phyloP scores from a whole-genome alignment of 2,113 vertebrate species.

The Colaptes auratus region DNA sequence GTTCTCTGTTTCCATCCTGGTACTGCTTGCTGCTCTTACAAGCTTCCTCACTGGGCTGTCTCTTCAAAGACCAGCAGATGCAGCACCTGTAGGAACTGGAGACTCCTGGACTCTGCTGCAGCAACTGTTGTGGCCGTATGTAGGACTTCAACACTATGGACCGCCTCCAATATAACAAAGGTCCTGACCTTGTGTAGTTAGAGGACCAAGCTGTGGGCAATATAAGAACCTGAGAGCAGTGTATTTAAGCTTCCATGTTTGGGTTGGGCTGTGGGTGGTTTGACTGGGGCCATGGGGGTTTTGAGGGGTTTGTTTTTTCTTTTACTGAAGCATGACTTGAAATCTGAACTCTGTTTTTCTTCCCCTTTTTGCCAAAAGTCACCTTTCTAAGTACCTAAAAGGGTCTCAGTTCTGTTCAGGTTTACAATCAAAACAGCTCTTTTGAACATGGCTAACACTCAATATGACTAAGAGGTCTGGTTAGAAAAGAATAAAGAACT shows the following conservation, averaged over 20 bases:
- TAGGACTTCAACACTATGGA: constrained; percentile 83
- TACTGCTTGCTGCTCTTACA: constrained; percentile 84
- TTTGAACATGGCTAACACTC: background rate
- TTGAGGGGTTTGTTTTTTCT: background rate
- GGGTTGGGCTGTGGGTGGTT: background rate
- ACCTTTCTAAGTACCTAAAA: background rate
- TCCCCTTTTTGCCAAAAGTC: background rate
- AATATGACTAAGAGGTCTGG: background rate
- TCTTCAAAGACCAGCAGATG: constrained; percentile 87
- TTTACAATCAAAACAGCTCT: background rate
- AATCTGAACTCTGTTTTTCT: background rate
- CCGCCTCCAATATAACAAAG: constrained; percentile 85
- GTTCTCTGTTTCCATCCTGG: constrained; percentile 77
- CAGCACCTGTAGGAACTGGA: constrained; percentile 85
- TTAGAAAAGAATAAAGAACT: background rate
- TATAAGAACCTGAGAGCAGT: background rate
- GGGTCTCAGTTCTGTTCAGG: background rate
- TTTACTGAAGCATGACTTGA: constrained; percentile 9
- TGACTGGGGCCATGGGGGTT: background rate
- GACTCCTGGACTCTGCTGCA: constrained; percentile 90
- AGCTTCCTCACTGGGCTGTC: constrained; percentile 86
- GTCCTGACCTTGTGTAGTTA: background rate
- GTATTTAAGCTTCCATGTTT: background rate
- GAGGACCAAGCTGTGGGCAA: background rate
- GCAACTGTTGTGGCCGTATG: constrained; percentile 91